Base-by-base conservation (phyloP, 37 sponge, comb jelly and placozoan species). In the Beroe ovata region DNA sequence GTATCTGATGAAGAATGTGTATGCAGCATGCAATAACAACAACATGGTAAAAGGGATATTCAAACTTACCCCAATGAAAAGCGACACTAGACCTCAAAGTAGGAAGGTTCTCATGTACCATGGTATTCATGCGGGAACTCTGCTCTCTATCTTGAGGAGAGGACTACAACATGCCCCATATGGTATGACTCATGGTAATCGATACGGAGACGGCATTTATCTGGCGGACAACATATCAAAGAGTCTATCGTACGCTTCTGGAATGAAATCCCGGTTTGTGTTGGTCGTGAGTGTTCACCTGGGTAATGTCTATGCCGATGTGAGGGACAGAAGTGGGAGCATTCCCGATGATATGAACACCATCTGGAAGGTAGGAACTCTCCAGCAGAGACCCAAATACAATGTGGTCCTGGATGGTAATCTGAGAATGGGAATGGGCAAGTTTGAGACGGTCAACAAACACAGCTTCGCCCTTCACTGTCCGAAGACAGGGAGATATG, bases 161-260 rank as follows among this genome's bases (percentile, higher is more conserved):
- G 71, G 71, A 6, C 71, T 71, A 3, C 71, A 36, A 4, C 29
- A 36, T 20, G 71, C 71, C 2, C 71, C 71, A 4, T 34, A 28
- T 30, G 71, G 71, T 38, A 71, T 20, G 29, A 38, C 71, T 20
- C 34, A 36, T 29, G 71, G 71, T 36, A 71, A 19, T 34, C 4
- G 36, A 34, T 71, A 35, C 38, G 71, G 71, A 2, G 71, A 71
- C 29, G 71, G 71, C 3, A 34, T 71, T 30, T 71, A 71, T 38
- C 38, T 71, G 4, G 38, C 38, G 29, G 71, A 71, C 34, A 71
- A 30, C 71, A 35, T 71, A 20, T 20, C 11, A 4, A 71, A 71
- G 71, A 34, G 38, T 29, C 20, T 36, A 3, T 6, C 20, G 29
- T 71, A 71, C 20, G 38, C 71, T 34, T 38, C 8, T 35, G 71